Conservation (phyloP, 1,140 invertebrate species). For the Penaeus indicus region DNA sequence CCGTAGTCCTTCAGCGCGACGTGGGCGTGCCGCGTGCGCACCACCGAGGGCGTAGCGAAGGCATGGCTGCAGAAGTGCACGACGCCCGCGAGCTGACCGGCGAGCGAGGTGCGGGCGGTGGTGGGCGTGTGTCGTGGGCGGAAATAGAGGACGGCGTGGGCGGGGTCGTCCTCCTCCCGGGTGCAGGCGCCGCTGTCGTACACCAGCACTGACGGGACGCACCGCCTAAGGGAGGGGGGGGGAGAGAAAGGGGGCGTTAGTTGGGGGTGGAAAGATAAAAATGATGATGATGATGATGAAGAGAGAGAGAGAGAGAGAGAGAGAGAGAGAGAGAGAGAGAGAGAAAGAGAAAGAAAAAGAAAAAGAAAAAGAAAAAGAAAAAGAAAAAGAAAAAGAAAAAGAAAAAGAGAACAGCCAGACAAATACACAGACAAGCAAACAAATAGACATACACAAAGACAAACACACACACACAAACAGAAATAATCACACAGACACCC, state of each 20-base stretch:
- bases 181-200: conserved; percentile 49
- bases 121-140: conserved; percentile 59
- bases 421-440: too few species aligned
- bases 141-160: conserved; percentile 52
- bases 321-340: too few species aligned
- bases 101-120: conserved; percentile 51
- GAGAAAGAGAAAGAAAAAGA: too few species aligned
- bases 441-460: too few species aligned
- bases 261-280: not conserved
- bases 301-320: too few species aligned
- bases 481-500: too few species aligned
- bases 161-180: conserved; percentile 53
- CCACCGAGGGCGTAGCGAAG: conserved; percentile 56
- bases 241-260: not conserved
- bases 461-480: too few species aligned
- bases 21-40: conserved; percentile 50
- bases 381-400: too few species aligned
- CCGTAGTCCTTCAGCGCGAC: conserved; percentile 52
- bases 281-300: too few species aligned
- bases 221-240: conserved; percentile 21
- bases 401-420: too few species aligned
- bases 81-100: conserved; percentile 58
- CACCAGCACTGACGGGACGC: conserved; percentile 47
- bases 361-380: too few species aligned
- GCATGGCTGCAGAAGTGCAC: conserved; percentile 55